Conservation (phyloP, 2,113 vertebrate genomes). For the Malaclemys terrapin region DNA sequence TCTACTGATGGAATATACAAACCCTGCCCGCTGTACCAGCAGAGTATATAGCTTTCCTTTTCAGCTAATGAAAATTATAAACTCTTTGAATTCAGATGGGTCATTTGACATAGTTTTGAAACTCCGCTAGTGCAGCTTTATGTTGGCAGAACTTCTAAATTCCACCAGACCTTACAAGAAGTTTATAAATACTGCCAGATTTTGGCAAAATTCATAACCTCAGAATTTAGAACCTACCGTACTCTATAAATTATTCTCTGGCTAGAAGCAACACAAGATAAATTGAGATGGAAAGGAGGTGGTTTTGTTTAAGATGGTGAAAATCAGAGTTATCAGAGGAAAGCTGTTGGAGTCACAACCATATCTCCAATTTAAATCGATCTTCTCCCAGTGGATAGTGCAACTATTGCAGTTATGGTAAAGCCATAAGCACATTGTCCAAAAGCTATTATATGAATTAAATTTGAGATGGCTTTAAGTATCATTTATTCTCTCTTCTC, state of each 20-base stretch:
- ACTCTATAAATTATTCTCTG: background rate
- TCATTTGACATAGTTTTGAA: background rate
- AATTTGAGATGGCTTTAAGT: background rate
- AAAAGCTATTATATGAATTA: background rate
- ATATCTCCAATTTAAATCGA: background rate
- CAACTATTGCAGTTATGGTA: background rate
- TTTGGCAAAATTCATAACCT: background rate
- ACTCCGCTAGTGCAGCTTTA: background rate
- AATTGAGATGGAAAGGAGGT: background rate
- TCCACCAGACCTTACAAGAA: background rate
- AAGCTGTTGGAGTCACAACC: background rate
- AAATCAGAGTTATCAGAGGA: background rate
- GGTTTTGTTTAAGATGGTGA: background rate
- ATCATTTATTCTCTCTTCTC: background rate
- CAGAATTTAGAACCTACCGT: no score
- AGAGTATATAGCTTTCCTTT: background rate
- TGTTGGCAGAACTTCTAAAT: background rate
- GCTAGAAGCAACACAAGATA: background rate
- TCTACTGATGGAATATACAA: background rate
- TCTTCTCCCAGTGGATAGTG: background rate
- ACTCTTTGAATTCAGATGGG: background rate
- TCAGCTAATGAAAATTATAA: background rate
- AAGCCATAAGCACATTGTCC: background rate
- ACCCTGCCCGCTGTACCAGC: background rate
- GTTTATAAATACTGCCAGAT: background rate